Evolutionary conservation across 1,140 invertebrate species (phyloP), one percentile per base, ranked within the genome.

Genomic region (Hydropsyche tenuis): DNA sequence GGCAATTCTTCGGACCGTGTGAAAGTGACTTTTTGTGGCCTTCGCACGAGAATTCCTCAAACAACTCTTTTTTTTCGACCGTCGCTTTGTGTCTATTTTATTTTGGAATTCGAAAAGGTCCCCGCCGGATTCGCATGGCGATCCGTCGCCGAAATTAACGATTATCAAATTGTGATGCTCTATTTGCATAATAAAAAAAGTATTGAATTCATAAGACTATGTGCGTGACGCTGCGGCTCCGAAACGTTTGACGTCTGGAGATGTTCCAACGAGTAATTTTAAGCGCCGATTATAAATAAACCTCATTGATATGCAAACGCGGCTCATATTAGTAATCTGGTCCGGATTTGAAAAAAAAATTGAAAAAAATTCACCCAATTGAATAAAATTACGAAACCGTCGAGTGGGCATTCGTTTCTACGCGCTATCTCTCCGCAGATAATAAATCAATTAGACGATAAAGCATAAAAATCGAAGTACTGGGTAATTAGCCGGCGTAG

Each of bases 11-110:
- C 72, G 46, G 62, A 77, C 75, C 75, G 75, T 77, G 75, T 77
- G 75, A 77, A 77, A 77, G 63, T 74, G 73, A 51, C 75, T 73
- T 74, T 76, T 77, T 77, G 68, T 69, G 53, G 51, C 69, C 48
- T 56, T 60, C 48, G 51, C 48, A 53, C 48, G 53, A 70, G 42
- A 70, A 68, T 68, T 65, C 63, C 56, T 25, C 56, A 12, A 14
- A n/a, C n/a, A 14, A 48, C 16, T 48, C 16, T 48, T 48, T 48
- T 48, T 48, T 14, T 56, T 60, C 18, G 11, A 27, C 56, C 22
- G 23, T 60, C n/a, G n/a, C n/a, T 60, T 60, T 22, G 22, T 25
- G 18, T 22, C 22, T 22, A 20, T 20, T 51, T 56, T 2, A 18
- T n/a, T 53, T 63, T 3, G 60, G 16, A 14, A 22, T 63, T 25